Base-by-base conservation (phyloP, 2,113 vertebrate species). In the Orthochromis malagaraziensis region DNA sequence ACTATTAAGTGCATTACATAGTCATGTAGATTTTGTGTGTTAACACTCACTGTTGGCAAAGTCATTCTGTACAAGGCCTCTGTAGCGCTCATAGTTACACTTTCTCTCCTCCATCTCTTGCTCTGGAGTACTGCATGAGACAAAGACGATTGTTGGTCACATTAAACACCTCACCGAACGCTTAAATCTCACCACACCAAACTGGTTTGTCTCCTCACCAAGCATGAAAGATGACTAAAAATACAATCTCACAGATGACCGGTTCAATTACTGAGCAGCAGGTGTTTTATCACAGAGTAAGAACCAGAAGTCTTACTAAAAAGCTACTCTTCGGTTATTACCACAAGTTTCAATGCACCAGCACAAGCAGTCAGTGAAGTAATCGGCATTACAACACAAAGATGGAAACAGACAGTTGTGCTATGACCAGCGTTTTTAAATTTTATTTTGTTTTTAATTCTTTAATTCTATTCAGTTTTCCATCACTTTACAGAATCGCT, bases 61-160 rank as follows among this genome's bases (percentile, higher is more conserved):
- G 95, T 99, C 98, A 5, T 99, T 99, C 96, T 99, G 98, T 89
- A 99, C 98, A 29, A 99, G 95, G 9, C 98, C 98, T 58, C 98
- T 95, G 92, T 99, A 99, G 2, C 98, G 97, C 90, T 99, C 98
- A 40, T 99, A 99, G 94, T 98, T 99, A 87, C 98, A 98, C 10
- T 98, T 99, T 55, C 98, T 97, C 93, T 99, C 98, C 2, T 99
- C 98, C 0, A 97, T 97, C 31, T 99, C 98, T 92, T 98, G 97
- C 82, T 99, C 98, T 0, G 97, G 96, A 6, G 94, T 95, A 9
- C 97, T 97, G 90, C 4, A 84, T 14, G 14, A 51, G 11, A 88
- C 13, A 85, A 54, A 89, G 4, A 85, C 26, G 38, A 11, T n/a
- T n/a, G 65, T 86, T 29, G 12, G 75, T 68, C 45, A 88, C 4